A percentile compares a stretch with the other conserved stretches of the same genome.
Conservation (phyloP, 2,888 invertebrate genomes). For the Clistopyga incitator region DNA sequence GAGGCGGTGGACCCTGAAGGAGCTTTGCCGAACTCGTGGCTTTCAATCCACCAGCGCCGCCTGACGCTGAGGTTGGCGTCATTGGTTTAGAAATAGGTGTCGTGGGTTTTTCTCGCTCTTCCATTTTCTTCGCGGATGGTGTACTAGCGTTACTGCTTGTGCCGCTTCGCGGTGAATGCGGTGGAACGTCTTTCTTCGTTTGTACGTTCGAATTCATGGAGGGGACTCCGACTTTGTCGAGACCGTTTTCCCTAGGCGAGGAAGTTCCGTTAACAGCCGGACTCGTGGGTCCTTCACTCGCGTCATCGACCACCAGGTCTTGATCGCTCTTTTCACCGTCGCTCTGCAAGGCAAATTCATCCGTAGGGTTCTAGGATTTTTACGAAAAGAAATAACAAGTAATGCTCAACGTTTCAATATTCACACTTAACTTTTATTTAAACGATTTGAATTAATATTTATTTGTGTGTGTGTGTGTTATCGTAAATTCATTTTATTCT, state of each 20-base stretch:
- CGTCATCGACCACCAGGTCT: conserved; percentile 97
- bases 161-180: conserved; percentile 88
- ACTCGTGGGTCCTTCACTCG: conserved; percentile 95
- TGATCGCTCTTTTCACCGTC: conserved; percentile 95
- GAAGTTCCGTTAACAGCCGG: conserved; percentile 92
- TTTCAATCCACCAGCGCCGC: conserved; percentile 83
- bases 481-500: conserved; percentile 21
- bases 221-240: conserved; percentile 88
- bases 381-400: conserved; percentile 18
- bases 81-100: conserved; percentile 96
- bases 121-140: conserved; percentile 93
- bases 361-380: conserved; percentile 25
- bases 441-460: not conserved
- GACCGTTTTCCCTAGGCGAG: conserved; percentile 94
- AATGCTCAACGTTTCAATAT: conserved; percentile 24
- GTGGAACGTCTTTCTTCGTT: conserved; percentile 80
- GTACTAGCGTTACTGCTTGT: conserved; percentile 95
- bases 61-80: conserved; percentile 90
- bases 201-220: conserved; percentile 80
- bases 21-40: conserved; percentile 82
- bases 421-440: conserved; percentile 17
- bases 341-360: conserved; percentile 86
- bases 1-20: conserved; percentile 84
- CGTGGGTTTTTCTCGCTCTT: conserved; percentile 92
- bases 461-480: not conserved